A percentile compares a stretch with the other conserved stretches of the same genome.
Evolutionary conservation across 2,797 vertebrate species (phyloP).

Genomic region (Pogonophryne albipinna): DNA sequence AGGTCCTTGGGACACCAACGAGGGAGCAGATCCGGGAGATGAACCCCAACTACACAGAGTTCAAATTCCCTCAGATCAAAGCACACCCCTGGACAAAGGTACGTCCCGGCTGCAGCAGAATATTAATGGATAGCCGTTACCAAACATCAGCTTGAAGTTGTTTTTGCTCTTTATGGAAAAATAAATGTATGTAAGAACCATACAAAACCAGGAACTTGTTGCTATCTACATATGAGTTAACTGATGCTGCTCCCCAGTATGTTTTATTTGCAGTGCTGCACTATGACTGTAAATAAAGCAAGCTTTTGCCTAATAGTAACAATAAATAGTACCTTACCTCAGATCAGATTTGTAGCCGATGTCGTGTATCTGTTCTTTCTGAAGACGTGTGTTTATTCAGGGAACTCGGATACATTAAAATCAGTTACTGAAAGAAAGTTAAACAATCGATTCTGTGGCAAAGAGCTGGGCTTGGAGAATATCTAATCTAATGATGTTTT

Average conservation of each 20-base stretch:
- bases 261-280: neutral
- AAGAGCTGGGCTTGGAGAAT: neutral
- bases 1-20: conserved; percentile 96
- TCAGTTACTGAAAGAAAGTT: neutral
- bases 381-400: neutral
- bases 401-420: neutral
- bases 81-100: conserved; percentile 97
- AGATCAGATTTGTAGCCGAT: too few relatives aligned
- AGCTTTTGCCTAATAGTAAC: neutral
- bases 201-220: neutral
- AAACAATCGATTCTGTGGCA: neutral
- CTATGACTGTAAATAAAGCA: neutral
- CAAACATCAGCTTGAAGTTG: neutral
- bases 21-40: conserved; percentile 97
- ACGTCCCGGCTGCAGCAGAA: neutral
- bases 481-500: too few relatives aligned
- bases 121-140: neutral
- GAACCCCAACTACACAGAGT: conserved; percentile 98
- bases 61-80: conserved; percentile 98
- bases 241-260: neutral
- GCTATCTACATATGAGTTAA: neutral
- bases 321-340: too few relatives aligned
- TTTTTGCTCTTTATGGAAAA: neutral
- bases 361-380: neutral
- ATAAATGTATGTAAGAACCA: neutral